phyloP scores from a whole-genome alignment of 2,797 vertebrate genomes.

The Cyprinella venusta region DNA sequence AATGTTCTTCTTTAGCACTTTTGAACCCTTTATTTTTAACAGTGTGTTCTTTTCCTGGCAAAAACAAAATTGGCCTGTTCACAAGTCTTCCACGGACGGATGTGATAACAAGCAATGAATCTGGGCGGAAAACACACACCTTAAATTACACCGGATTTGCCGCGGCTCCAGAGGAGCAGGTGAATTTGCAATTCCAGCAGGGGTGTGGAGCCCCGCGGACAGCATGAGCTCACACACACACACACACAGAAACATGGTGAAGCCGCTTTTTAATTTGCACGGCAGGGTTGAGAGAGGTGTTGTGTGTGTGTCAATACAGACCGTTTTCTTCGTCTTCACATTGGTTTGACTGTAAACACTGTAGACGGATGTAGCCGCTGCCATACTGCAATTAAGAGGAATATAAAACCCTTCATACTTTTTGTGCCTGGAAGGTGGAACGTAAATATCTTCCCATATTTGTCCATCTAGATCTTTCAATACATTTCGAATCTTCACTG shows the following conservation, averaged over 20 bases:
- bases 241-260: conserved; percentile 29
- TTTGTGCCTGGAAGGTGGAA: background rate
- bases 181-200: conserved; percentile 60
- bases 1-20: background rate
- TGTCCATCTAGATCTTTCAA: conserved; percentile 30
- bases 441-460: conserved; percentile 33
- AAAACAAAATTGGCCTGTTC: conserved; percentile 37
- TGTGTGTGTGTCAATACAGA: background rate
- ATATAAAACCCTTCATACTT: background rate
- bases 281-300: background rate
- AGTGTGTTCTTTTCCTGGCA: background rate
- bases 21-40: background rate
- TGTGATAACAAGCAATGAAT: conserved; percentile 53
- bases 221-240: conserved; percentile 20
- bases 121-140: conserved; percentile 56
- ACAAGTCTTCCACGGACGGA: conserved; percentile 39
- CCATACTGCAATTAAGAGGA: background rate
- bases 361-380: background rate
- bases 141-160: conserved; percentile 77
- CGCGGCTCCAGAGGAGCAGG: conserved; percentile 51
- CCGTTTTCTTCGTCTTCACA: conserved; percentile 1
- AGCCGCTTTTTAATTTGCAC: conserved; percentile 27
- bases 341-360: conserved; percentile 3
- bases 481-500: conserved; percentile 19
- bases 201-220: conserved; percentile 57